Evolutionary conservation across 37 sponge, comb jelly and placozoan genomes (phyloP), one percentile per base, ranked within the genome.

Genomic region (Geodia barretti): DNA sequence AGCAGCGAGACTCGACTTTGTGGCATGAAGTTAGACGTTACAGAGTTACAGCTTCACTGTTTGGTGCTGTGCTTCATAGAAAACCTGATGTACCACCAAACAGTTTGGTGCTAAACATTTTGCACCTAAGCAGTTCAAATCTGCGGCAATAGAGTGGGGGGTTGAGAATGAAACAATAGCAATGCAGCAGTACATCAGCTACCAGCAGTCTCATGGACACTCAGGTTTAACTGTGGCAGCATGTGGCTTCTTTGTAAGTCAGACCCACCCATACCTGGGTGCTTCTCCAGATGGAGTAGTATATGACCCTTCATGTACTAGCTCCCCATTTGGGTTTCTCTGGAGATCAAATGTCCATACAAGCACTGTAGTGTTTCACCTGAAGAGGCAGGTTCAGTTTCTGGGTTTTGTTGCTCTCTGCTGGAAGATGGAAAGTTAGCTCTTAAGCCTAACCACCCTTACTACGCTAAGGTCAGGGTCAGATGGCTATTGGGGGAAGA

Each of bases 261-360:
- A 59, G 11, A 29, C 63, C 24, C 77, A 83, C n/a, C 73, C 78
- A 3, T 82, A 47, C 40, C 77, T 83, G 59, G 89, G 89, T 36
- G 89, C 83, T 26, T 68, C 83, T 28, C 83, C 89, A 83, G 89
- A 88, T 83, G 79, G 89, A 24, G 43, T 67, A 24, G 89, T 88
- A 0, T 79, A 83, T 78, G 83, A 88, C 60, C 89, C 83, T 29
- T 78, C 73, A n/a, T 64, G 78, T 64, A 17, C 23, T 41, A 23
- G 64, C 0, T 74, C 82, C 5, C 79, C 67, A 43, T 88, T 82
- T 72, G 88, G 88, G 2, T 86, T 86, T 37, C 23, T n/a, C n/a
- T 32, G 5, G 71, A 80, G 34, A 80, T 80, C 62, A 80, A 80
- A 70, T 70, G 81, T 28, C 61, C 81, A n/a, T 80, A 70, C 61